A percentile compares a stretch with the other conserved stretches of the same genome.
These are phyloP conservation scores for Anadara kagoshimensis DNA, from an alignment of 1,140 invertebrate species.

Conservation along the genomic window DNA sequence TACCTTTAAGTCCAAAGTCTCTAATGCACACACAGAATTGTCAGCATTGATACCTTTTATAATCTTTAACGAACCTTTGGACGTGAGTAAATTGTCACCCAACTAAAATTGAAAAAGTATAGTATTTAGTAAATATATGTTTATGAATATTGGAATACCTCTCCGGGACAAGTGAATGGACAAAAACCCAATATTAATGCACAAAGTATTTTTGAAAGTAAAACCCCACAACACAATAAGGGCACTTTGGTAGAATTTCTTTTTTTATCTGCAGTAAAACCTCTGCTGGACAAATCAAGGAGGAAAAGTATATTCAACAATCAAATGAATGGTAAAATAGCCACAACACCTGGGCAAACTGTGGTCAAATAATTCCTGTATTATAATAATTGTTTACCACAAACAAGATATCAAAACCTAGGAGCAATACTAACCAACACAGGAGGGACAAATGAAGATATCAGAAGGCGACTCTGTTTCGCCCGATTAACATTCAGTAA, in stretches of 20 bases:
- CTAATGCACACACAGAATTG: constrained; percentile 19
- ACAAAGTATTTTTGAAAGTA: no score
- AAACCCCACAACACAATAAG: no score
- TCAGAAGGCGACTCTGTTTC: constrained; percentile 10
- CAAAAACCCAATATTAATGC: no score
- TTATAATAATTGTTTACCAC: neutral
- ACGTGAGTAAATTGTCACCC: constrained; percentile 43
- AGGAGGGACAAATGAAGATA: no score
- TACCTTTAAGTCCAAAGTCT: constrained; percentile 40
- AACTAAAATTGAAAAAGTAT: constrained; percentile 39
- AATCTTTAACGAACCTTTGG: constrained; percentile 27
- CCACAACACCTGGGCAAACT: neutral
- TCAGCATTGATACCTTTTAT: constrained; percentile 26
- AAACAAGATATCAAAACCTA: no score
- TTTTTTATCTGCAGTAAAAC: no score
- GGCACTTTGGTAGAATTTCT: no score
- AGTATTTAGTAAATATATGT: neutral
- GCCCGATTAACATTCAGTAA: neutral
- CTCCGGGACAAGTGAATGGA: no score
- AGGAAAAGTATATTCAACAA: neutral
- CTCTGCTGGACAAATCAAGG: no score
- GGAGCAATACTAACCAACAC: constrained; percentile 9
- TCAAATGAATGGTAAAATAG: neutral
- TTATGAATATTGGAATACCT: no score
- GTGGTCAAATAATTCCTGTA: neutral